These are phyloP conservation scores for Caenorhabditis brenneri DNA, from an alignment of 1,140 invertebrate genomes.

Conservation along the genomic window DNA sequence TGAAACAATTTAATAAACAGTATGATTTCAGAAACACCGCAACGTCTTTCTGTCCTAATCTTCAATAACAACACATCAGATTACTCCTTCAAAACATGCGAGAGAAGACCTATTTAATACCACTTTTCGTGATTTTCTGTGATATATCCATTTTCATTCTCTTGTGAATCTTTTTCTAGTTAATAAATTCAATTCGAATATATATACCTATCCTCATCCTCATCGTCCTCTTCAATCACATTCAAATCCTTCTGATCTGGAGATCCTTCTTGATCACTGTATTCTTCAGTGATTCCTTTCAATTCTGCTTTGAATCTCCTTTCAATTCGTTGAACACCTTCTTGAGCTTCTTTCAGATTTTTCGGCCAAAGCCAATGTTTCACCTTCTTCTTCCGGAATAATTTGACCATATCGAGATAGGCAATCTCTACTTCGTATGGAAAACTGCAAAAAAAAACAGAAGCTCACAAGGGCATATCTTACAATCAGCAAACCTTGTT, in stretches of 20 bases:
- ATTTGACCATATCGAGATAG: background rate
- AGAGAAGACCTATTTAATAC: background rate
- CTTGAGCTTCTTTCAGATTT: constrained; percentile 39
- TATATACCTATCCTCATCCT: constrained; percentile 8
- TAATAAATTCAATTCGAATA: background rate
- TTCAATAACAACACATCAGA: constrained; percentile 1
- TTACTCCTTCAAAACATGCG: too few species aligned
- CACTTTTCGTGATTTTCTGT: constrained; percentile 1
- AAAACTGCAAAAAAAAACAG: constrained; percentile 18
- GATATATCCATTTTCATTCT: background rate
- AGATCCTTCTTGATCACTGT: background rate
- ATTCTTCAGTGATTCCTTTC: constrained; percentile 9
- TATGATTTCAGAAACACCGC: background rate
- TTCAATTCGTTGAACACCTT: constrained; percentile 21
- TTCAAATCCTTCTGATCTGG: background rate
- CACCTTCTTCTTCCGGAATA: constrained; percentile 1
- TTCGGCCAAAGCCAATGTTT: constrained; percentile 1
- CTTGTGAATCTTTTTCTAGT: background rate
- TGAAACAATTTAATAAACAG: background rate
- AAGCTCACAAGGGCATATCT: background rate
- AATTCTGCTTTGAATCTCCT: constrained; percentile 41
- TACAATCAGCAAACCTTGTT: background rate
- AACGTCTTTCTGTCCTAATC: background rate
- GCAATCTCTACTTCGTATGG: constrained; percentile 46
- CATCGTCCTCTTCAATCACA: constrained; percentile 44